Conservation (phyloP, 2,888 invertebrate genomes). For the Cheilosia pagana region DNA sequence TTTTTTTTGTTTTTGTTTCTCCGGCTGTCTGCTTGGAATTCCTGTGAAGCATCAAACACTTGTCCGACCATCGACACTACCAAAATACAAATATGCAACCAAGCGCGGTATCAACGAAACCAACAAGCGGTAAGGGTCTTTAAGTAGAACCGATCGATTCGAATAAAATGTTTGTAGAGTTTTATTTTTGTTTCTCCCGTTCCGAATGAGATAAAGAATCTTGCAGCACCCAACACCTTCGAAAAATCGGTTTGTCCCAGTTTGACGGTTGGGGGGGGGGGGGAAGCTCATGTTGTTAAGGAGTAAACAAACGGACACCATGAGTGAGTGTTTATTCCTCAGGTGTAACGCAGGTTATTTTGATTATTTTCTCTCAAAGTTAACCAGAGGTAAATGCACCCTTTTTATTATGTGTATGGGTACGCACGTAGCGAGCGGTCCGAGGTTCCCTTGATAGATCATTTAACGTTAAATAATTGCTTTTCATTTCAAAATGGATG, state of each 20-base stretch:
- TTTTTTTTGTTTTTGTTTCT: conserved; percentile 3
- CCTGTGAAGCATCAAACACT: conserved; percentile 68
- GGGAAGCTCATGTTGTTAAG: conserved; percentile 10
- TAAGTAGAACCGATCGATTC: conserved; percentile 52
- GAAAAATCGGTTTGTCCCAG: conserved; percentile 67
- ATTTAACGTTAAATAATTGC: conserved; percentile 64
- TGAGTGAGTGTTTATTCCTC: conserved; percentile 67
- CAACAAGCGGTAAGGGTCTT: conserved; percentile 41
- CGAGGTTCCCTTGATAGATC: conserved; percentile 60
- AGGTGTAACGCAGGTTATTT: conserved; percentile 47
- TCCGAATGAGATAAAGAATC: conserved; percentile 65
- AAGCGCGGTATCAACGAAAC: conserved; percentile 18
- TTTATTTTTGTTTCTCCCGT: conserved; percentile 16
- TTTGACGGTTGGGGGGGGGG: conserved; percentile 24
- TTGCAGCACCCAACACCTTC: conserved; percentile 64
- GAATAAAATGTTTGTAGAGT: conserved; percentile 31
- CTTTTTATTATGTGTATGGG: conserved; percentile 43
- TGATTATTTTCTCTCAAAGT: conserved; percentile 21
- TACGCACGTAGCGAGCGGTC: conserved; percentile 9
- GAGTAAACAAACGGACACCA: conserved; percentile 67
- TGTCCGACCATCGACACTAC: conserved; percentile 70
- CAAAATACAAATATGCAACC: conserved; percentile 62
- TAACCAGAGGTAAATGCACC: conserved; percentile 62
- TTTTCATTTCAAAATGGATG: conserved; percentile 55
- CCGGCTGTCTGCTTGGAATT: conserved; percentile 41